Evolutionary conservation across 1,140 invertebrate genomes (phyloP), one percentile per base, ranked within the genome.

Genomic region (Thereuonema tuberculata): DNA sequence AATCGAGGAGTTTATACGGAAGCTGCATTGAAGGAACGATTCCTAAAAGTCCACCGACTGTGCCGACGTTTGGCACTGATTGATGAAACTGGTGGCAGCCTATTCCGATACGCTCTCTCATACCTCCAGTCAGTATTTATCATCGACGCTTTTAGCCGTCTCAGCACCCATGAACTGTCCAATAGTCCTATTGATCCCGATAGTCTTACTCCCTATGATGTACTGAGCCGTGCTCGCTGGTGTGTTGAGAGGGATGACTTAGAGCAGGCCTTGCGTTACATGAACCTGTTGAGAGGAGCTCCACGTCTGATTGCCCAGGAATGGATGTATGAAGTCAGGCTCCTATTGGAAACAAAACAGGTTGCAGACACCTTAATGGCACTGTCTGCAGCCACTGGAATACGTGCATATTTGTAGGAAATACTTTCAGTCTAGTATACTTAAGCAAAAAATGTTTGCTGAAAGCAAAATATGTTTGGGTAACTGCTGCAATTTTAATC

Each of bases 261-360:
- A 47, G 79, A 84, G 50, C 82, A 85, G 70, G 87, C 92, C 0
- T 73, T 97, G 0, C 82, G 85, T 55, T 95, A 94, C 72, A 85
- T 96, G 77, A 93, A 93, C 70, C 79, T 95, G 46, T 73, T 98
- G 24, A 80, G 84, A 67, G 93, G 93, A 23, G 89, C 89, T 24
- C 78, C 93, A 0, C 77, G 85, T 9, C 77, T 79, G n/a, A 81
- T 93, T 2, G 88, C 93, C 1, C 73, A 71, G 47, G 84, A 89
- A 64, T 98, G 93, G 93, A 82, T 93, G 65, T 81, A 84, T 60
- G 92, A 95, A 67, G 81, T 87, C 0, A 80, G 84, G 56, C 77
- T 87, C 20, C 80, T 90, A 63, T 75, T 98, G 61, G 94, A 97
- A 76, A 85, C 89, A n/a, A 80, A 86, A 68, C 91, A 94, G 73